Evolutionary conservation across 2,797 vertebrate species (phyloP), one percentile per base, ranked within the genome.

Genomic region (Sebastes oblongus): DNA sequence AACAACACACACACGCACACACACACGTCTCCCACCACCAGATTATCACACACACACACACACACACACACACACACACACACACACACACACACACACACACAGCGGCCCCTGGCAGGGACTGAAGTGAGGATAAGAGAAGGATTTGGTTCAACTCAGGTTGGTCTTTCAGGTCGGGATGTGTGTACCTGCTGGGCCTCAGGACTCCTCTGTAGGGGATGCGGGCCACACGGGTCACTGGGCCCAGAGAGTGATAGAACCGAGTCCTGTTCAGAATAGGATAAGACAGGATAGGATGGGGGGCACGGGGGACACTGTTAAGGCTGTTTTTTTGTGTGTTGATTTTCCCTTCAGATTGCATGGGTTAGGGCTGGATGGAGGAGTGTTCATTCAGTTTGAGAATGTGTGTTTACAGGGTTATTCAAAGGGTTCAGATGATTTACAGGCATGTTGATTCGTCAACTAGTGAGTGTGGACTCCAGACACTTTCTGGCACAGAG

Each of bases 161-260:
- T 75, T 81, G 92, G 91, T 93, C 4, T 46, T n/a, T 93, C 84
- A 74, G 86, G 85, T 89, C 64, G 78, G 83, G 94, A 91, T 92
- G 85, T 83, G 93, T 95, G 96, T 99, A 99, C 98, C 98, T 99
- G 98, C 97, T 98, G 96, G 98, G 96, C 96, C 98, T 98, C 96
- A 97, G 90, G 95, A 96, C 97, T 97, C 98, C 97, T 96, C 98
- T 96, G 97, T 96, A 97, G 95, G 98, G 97, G 96, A 98, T 99
- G 95, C 98, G 97, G 96, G 97, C 96, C 96, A 98, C 96, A 95
- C 98, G 97, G 96, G 97, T 98, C 95, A 98, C 96, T 94, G 98
- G 97, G 91, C 98, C 97, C 96, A 99, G 96, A 95, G 98, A 99
- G 96, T 98, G 98, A 97, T 99, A 99, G 96, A 99, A 98, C 94